Conservation (phyloP, 2,113 vertebrate species). For the Oxyura jamaicensis region DNA sequence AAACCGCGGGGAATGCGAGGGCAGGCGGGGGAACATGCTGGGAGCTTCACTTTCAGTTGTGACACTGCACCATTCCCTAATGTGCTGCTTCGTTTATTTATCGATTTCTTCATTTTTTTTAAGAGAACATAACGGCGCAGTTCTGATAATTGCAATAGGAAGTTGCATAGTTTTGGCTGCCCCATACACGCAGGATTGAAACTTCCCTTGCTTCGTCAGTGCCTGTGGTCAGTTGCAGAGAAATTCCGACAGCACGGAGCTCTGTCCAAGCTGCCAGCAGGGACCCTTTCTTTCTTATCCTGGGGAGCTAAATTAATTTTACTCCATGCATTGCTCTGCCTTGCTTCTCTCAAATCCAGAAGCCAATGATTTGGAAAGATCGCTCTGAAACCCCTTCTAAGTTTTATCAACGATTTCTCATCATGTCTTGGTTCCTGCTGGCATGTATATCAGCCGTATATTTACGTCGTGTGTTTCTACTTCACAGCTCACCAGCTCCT, state of each 20-base stretch:
- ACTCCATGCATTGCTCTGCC: neutral
- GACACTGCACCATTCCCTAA: neutral
- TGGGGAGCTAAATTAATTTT: neutral
- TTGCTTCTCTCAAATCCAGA: neutral
- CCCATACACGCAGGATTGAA: neutral
- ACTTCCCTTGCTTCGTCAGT: neutral
- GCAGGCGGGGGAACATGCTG: neutral
- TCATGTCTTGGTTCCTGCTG: neutral
- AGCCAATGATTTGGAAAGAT: neutral
- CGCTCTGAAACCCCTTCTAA: neutral
- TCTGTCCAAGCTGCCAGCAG: neutral
- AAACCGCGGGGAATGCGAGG: neutral
- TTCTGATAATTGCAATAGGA: neutral
- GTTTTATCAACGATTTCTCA: neutral
- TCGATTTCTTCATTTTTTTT: neutral
- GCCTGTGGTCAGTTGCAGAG: neutral
- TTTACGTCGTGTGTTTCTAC: neutral
- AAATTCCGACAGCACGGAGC: neutral
- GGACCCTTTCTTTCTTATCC: neutral
- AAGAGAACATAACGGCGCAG: neutral
- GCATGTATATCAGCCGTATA: rapidly evolving
- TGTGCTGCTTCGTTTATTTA: neutral
- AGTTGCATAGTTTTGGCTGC: neutral
- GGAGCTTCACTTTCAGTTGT: neutral
- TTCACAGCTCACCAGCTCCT: neutral